A percentile compares a stretch with the other conserved stretches of the same genome.
phyloP scores from a whole-genome alignment of 2,113 vertebrate genomes.

The Montifringilla adamsi region DNA sequence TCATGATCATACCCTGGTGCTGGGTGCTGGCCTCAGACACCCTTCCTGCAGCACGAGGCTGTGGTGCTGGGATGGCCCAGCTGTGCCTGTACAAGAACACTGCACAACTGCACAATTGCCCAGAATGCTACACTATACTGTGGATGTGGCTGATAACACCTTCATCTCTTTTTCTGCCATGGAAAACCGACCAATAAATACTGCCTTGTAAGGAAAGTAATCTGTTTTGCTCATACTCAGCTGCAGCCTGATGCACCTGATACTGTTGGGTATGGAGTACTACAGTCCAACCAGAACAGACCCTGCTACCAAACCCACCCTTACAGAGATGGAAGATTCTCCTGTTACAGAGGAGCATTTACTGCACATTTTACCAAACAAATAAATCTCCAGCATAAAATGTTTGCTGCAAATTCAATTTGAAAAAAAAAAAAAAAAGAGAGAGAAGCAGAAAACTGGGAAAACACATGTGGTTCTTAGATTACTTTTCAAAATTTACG shows the following conservation, averaged over 20 bases:
- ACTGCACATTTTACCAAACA: not conserved
- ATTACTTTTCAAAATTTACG: not conserved
- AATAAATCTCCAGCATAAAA: not conserved
- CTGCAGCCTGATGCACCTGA: not conserved
- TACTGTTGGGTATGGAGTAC: not conserved
- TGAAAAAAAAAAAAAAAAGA: not conserved
- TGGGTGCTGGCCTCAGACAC: not conserved
- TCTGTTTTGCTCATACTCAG: not conserved
- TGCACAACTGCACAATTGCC: not conserved
- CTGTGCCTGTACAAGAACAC: not conserved
- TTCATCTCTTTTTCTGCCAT: not conserved
- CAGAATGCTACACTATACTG: rapidly evolving
- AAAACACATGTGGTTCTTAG: not conserved
- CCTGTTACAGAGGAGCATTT: not conserved
- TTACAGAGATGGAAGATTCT: not conserved
- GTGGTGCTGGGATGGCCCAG: not conserved
- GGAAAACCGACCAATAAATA: not conserved
- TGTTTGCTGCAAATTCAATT: not conserved
- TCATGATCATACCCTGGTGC: rapidly evolving
- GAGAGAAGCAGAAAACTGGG: not conserved
- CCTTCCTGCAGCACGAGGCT: not conserved
- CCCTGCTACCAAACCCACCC: not conserved
- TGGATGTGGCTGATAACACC: not conserved
- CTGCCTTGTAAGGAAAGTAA: not conserved
- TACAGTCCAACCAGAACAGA: not conserved